Conservation (phyloP, 2,113 vertebrate genomes). For the Synodontis membranacea region DNA sequence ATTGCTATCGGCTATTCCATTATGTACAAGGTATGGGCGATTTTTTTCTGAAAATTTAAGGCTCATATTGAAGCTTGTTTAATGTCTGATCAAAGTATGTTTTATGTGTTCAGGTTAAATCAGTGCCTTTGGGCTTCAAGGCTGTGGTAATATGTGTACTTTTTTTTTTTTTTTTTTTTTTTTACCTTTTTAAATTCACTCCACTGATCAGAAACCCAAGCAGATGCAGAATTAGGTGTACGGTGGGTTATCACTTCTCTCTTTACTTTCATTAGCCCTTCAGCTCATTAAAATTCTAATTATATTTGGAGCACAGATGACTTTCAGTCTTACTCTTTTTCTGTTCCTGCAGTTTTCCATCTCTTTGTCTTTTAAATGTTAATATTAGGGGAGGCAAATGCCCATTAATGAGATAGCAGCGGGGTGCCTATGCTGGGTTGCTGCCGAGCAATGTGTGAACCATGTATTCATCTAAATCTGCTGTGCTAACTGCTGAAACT, state of each 20-base stretch:
- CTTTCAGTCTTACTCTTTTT: slow-evolving; percentile 35
- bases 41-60: slow-evolving; percentile 3
- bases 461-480: slow-evolving; percentile 46
- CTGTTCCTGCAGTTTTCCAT: slow-evolving; percentile 42
- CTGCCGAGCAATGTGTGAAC: slow-evolving; percentile 32
- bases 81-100: slow-evolving; percentile 39
- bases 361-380: slow-evolving; percentile 55
- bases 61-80: slow-evolving; percentile 20
- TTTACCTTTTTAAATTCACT: not conserved
- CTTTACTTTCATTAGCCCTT: slow-evolving; percentile 50
- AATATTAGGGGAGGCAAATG: slow-evolving; percentile 48
- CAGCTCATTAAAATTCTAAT: slow-evolving; percentile 53
- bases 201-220: slow-evolving; percentile 36
- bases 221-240: slow-evolving; percentile 41
- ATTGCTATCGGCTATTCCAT: slow-evolving; percentile 49
- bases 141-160: slow-evolving; percentile 31
- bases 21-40: slow-evolving; percentile 39
- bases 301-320: slow-evolving; percentile 48
- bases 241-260: slow-evolving; percentile 45
- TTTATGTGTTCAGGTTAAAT: slow-evolving; percentile 50
- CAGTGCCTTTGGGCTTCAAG: slow-evolving; percentile 39
- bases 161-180: slow-evolving; percentile 22
- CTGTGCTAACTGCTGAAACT: slow-evolving; percentile 38
- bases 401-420: slow-evolving; percentile 51
- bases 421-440: slow-evolving; percentile 40